These are phyloP conservation scores for Lanius ludovicianus DNA, from an alignment of 2,113 vertebrate genomes.

Conservation along the genomic window DNA sequence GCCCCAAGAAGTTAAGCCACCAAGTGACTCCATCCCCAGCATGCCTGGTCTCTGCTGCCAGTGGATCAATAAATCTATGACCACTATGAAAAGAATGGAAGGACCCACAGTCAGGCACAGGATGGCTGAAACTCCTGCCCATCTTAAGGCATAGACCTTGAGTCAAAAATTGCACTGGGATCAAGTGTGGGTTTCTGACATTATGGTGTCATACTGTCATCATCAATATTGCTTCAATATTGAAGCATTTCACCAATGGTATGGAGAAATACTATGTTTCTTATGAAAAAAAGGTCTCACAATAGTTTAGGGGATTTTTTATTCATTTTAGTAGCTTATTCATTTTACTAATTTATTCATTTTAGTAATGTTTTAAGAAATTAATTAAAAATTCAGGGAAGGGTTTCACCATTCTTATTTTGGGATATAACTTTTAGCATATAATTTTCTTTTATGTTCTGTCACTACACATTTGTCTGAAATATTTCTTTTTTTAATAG, in stretches of 20 bases:
- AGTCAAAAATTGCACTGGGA: neutral
- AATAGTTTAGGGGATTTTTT: neutral
- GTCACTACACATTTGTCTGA: neutral
- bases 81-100: neutral
- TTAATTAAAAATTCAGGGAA: neutral
- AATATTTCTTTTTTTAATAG: neutral
- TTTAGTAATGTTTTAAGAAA: neutral
- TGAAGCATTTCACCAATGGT: neutral
- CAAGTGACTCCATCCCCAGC: neutral
- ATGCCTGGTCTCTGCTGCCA: neutral
- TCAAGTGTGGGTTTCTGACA: neutral
- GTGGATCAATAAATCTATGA: neutral
- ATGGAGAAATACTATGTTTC: neutral
- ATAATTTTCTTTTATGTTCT: neutral
- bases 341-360: neutral
- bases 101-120: neutral
- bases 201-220: neutral
- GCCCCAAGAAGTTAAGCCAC: neutral
- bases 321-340: neutral
- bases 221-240: neutral
- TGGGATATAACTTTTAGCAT: neutral
- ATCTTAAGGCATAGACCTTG: neutral
- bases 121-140: neutral
- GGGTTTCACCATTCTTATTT: neutral
- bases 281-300: neutral